Evolutionary conservation across 1,140 invertebrate species (phyloP).

Genomic region (Microplitis demolitor): DNA sequence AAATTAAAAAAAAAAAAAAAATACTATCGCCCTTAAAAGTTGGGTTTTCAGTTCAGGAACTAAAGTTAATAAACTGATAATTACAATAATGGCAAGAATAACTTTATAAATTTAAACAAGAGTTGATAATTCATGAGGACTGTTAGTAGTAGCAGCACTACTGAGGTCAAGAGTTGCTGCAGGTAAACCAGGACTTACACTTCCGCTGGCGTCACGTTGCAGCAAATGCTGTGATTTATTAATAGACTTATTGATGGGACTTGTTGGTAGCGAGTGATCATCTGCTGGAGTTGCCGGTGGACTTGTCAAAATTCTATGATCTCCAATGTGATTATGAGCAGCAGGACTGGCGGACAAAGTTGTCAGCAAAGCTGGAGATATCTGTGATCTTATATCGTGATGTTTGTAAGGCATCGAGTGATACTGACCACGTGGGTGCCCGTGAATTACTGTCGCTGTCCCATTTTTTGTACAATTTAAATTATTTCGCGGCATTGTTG

Average conservation of each 20-base stretch:
- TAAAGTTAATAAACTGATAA: neutral
- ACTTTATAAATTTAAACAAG: conserved; percentile 60
- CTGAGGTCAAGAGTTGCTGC: conserved; percentile 69
- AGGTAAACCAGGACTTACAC: conserved; percentile 68
- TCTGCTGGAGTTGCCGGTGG: conserved; percentile 52
- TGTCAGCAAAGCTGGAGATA: conserved; percentile 56
- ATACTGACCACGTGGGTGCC: conserved; percentile 28
- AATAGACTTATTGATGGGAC: conserved; percentile 49
- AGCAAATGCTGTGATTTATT: conserved; percentile 49
- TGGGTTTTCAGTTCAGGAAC: neutral
- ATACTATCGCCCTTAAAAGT: too few species aligned
- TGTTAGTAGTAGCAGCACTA: conserved; percentile 68
- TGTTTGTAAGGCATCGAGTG: conserved; percentile 41
- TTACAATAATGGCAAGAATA: neutral
- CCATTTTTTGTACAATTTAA: conserved; percentile 22
- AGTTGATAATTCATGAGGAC: conserved; percentile 73
- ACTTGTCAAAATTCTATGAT: conserved; percentile 38
- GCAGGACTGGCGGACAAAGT: conserved; percentile 48
- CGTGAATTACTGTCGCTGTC: conserved; percentile 30
- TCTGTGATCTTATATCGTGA: conserved; percentile 43
- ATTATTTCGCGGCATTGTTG: conserved; percentile 24
- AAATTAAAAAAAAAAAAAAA: too few species aligned
- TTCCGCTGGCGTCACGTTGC: conserved; percentile 65
- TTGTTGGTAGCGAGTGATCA: conserved; percentile 52
- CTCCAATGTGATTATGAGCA: conserved; percentile 51